phyloP scores from a whole-genome alignment of 2,888 invertebrate species.

The Yponomeuta malinellus region DNA sequence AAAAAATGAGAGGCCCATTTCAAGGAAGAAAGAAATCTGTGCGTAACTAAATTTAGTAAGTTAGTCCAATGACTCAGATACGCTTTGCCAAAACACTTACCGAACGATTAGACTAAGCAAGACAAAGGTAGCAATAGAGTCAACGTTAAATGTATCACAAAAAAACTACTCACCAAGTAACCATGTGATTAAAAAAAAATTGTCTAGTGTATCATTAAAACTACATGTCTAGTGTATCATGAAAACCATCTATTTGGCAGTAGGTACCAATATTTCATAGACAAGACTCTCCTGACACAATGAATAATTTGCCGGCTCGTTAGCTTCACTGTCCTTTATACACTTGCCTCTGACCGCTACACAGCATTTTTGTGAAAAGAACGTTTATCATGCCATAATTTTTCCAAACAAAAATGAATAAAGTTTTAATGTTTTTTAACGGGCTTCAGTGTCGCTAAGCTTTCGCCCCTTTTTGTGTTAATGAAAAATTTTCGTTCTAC shows the following conservation, averaged over 20 bases:
- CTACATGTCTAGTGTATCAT: no score
- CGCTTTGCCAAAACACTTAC: no score
- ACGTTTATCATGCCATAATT: slow-evolving; percentile 10
- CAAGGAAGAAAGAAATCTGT: neutral
- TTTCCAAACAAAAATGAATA: slow-evolving; percentile 1
- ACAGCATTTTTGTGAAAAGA: slow-evolving; percentile 1
- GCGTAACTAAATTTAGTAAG: neutral
- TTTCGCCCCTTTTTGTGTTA: neutral
- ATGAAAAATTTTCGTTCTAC: neutral
- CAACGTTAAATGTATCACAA: no score
- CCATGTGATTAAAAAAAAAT: no score
- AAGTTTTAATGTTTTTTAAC: slow-evolving; percentile 4
- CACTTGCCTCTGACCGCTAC: slow-evolving; percentile 7
- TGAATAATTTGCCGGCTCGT: slow-evolving; percentile 15
- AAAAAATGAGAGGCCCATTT: neutral
- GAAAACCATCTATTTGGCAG: no score
- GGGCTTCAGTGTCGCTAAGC: neutral
- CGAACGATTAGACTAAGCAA: no score
- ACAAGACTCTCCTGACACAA: neutral
- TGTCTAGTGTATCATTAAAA: no score
- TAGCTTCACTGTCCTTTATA: slow-evolving; percentile 4
- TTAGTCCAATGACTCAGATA: neutral
- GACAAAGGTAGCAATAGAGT: no score
- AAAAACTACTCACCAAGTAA: no score
- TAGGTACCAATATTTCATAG: neutral